A percentile compares a stretch with the other conserved stretches of the same genome.
These are phyloP conservation scores for Caenorhabditis becei DNA, from an alignment of 2,888 invertebrate species.

Conservation along the genomic window DNA sequence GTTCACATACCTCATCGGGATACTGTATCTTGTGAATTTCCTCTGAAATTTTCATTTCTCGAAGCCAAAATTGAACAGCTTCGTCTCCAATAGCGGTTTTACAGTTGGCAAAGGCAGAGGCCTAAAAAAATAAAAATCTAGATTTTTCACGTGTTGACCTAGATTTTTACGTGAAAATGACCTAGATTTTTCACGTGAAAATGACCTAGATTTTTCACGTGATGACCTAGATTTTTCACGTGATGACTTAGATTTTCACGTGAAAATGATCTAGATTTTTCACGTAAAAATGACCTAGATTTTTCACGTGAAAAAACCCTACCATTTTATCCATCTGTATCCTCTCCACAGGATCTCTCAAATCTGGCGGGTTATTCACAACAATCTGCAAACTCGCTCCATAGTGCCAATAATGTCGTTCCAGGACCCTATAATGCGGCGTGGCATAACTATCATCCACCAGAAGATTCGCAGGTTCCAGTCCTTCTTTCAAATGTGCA, in stretches of 20 bases:
- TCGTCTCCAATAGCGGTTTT: slow-evolving; percentile 73
- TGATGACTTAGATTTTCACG: neutral
- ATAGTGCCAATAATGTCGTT: slow-evolving; percentile 74
- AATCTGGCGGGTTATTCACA: slow-evolving; percentile 74
- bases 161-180: too few relatives aligned
- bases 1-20: slow-evolving; percentile 50
- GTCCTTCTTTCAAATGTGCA: slow-evolving; percentile 72
- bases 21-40: slow-evolving; percentile 33
- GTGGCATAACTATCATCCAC: slow-evolving; percentile 76
- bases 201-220: slow-evolving; percentile 55
- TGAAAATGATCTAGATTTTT: neutral
- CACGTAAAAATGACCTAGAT: too few relatives aligned
- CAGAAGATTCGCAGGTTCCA: slow-evolving; percentile 75
- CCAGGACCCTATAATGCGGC: slow-evolving; percentile 73
- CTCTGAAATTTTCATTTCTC: slow-evolving; percentile 71
- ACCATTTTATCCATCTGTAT: slow-evolving; percentile 68
- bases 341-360: slow-evolving; percentile 67
- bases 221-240: neutral
- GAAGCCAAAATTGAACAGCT: slow-evolving; percentile 75
- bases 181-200: neutral
- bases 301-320: neutral
- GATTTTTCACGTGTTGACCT: too few relatives aligned
- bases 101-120: slow-evolving; percentile 72
- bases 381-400: slow-evolving; percentile 74
- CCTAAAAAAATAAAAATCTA: slow-evolving; percentile 51